These are phyloP conservation scores for Mesocentrotus franciscanus DNA, from an alignment of 53 echinoderm and acorn worm genomes.

Conservation along the genomic window DNA sequence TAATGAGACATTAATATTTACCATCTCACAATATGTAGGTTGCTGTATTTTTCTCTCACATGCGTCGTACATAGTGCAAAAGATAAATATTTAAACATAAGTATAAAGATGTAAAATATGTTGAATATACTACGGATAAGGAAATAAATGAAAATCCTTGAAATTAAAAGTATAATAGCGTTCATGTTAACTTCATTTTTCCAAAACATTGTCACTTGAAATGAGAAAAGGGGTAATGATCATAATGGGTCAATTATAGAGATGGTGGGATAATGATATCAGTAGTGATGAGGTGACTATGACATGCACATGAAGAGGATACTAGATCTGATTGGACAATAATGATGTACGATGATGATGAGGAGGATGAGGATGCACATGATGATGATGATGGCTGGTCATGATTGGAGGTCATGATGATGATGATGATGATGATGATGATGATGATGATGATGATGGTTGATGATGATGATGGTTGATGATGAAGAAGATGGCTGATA, in stretches of 20 bases:
- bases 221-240: neutral
- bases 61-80: neutral
- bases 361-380: too few species aligned
- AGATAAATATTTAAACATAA: neutral
- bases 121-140: neutral
- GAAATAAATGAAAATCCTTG: neutral
- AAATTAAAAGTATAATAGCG: neutral
- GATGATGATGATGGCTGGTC: neutral
- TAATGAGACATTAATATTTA: neutral
- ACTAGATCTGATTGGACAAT: too few species aligned
- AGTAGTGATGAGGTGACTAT: too few species aligned
- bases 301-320: too few species aligned
- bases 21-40: neutral
- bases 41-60: slow-evolving; percentile 34
- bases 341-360: too few species aligned
- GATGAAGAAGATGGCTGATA: neutral
- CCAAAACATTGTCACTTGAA: neutral
- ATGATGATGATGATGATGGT: neutral
- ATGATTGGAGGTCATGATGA: neutral
- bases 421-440: slow-evolving; percentile 26
- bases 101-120: neutral
- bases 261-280: neutral
- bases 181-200: neutral
- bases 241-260: neutral
- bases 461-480: neutral